These are phyloP conservation scores for Hermetia illucens DNA, from an alignment of 1,140 invertebrate species.

Conservation along the genomic window DNA sequence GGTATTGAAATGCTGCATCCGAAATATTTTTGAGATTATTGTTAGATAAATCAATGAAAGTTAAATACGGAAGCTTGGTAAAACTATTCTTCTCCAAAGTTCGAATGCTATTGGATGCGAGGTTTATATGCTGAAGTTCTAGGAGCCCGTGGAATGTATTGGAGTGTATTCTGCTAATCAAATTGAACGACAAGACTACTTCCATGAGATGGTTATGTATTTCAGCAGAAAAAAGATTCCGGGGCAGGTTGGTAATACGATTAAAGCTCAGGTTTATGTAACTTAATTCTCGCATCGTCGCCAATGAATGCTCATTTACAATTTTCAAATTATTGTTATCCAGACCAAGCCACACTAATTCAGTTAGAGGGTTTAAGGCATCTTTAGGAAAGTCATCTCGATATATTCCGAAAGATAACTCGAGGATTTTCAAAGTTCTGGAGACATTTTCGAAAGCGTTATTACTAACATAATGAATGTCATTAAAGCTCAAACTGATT, in stretches of 20 bases:
- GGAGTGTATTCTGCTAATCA: conserved; percentile 41
- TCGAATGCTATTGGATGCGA: conserved; percentile 55
- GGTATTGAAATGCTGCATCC: conserved; percentile 45
- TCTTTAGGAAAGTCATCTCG: conserved; percentile 62
- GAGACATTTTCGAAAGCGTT: conserved; percentile 61
- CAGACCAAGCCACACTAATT: conserved; percentile 68
- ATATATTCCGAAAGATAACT: conserved; percentile 71
- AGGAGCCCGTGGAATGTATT: conserved; percentile 47
- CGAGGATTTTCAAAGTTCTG: conserved; percentile 61
- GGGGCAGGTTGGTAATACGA: conserved; percentile 44
- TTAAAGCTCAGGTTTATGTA: conserved; percentile 82
- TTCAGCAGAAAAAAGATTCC: conserved; percentile 48
- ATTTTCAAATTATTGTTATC: conserved; percentile 76
- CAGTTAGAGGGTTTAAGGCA: conserved; percentile 50
- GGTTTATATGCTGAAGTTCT: conserved; percentile 50
- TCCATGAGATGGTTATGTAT: conserved; percentile 61
- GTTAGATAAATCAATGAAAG: conserved; percentile 51
- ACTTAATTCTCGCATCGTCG: conserved; percentile 48
- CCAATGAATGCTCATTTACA: conserved; percentile 46
- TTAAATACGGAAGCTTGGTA: conserved; percentile 47
- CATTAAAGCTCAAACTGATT: conserved; percentile 79
- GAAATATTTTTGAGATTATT: conserved; percentile 48
- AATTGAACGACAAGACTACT: conserved; percentile 61
- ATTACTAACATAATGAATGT: conserved; percentile 59
- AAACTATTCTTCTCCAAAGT: conserved; percentile 42